phyloP scores from a whole-genome alignment of 2,888 invertebrate species.

The Coleophora deauratella region DNA sequence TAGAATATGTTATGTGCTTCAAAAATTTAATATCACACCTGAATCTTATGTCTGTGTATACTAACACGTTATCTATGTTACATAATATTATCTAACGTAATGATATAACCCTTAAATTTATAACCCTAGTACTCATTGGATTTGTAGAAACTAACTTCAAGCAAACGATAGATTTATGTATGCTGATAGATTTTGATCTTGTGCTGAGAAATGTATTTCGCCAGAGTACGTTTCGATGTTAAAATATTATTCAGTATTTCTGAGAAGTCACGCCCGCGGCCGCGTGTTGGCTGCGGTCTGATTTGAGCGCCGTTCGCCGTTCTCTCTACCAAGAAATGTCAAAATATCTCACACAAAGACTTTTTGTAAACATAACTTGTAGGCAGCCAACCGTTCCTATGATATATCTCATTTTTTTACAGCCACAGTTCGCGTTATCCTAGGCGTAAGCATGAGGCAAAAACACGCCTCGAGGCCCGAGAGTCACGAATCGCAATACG shows the following conservation, averaged over 20 bases:
- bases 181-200: no score
- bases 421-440: conserved; percentile 28
- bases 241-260: conserved; percentile 22
- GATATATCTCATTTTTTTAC: conserved; percentile 57
- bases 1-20: no score
- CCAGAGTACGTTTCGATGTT: no score
- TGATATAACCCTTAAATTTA: no score
- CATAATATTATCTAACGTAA: no score
- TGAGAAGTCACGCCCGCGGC: conserved; percentile 43
- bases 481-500: conserved; percentile 58
- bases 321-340: conserved; percentile 59
- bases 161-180: no score
- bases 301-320: conserved; percentile 18
- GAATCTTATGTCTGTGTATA: no score
- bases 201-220: neutral
- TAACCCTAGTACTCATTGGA: no score
- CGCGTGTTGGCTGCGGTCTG: no score
- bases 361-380: conserved; percentile 33
- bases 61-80: no score
- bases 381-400: conserved; percentile 45
- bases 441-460: conserved; percentile 35
- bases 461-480: conserved; percentile 41
- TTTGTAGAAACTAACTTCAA: no score
- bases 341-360: conserved; percentile 59
- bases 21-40: no score